Evolutionary conservation across 2,797 vertebrate genomes (phyloP).

Genomic region (Uromys caudimaculatus): DNA sequence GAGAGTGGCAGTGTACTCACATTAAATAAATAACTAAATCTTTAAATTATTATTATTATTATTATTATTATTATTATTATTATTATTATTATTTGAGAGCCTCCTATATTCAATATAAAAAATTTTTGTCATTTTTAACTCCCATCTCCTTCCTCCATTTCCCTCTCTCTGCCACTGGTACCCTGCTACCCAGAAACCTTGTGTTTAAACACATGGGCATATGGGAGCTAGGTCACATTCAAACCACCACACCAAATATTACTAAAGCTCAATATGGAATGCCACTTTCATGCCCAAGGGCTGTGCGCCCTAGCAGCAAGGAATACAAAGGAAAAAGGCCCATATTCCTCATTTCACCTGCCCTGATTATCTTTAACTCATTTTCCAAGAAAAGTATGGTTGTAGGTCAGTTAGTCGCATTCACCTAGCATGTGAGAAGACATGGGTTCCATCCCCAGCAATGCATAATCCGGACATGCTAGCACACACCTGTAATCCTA

Average conservation of each 20-base stretch:
- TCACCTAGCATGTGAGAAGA: background rate
- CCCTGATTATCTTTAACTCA: too few relatives aligned
- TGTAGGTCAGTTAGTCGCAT: too few relatives aligned
- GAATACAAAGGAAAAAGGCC: background rate
- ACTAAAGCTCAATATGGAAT: background rate
- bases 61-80: too few relatives aligned
- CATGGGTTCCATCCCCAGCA: background rate
- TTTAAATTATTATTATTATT: too few relatives aligned
- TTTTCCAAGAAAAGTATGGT: background rate
- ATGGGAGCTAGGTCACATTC: background rate
- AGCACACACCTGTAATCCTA: background rate
- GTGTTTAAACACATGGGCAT: background rate
- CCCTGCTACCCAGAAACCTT: background rate
- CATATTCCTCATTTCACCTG: background rate
- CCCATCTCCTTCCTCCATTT: background rate
- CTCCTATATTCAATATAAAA: background rate
- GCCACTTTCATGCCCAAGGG: background rate
- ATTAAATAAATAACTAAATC: background rate
- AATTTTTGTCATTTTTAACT: background rate
- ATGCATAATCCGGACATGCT: background rate
- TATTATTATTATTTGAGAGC: background rate
- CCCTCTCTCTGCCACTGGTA: background rate
- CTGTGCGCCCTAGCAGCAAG: background rate
- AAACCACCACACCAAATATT: background rate
- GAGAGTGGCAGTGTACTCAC: background rate